Evolutionary conservation across 2,888 invertebrate species (phyloP).

Genomic region (Sinotaia quadrata): DNA sequence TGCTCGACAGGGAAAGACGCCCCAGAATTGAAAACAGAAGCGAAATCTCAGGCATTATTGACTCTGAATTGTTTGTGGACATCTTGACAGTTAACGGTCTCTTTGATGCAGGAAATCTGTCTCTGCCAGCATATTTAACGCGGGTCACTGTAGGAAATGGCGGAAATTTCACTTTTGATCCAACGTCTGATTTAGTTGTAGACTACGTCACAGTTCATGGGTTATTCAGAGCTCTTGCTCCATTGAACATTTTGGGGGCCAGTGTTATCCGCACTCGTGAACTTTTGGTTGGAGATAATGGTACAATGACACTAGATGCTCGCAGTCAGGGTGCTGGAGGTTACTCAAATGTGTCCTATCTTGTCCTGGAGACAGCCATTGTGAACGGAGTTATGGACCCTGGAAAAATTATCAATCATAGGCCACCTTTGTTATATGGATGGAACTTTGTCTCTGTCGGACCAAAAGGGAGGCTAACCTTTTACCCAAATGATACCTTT

Average conservation of each 20-base stretch:
- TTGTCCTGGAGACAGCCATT: constrained; percentile 39
- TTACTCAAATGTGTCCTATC: constrained; percentile 42
- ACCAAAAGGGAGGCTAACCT: constrained; percentile 38
- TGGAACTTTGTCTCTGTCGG: constrained; percentile 46
- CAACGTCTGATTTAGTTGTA: constrained; percentile 36
- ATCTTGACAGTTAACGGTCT: constrained; percentile 41
- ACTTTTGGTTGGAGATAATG: constrained; percentile 40
- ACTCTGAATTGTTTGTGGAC: constrained; percentile 39
- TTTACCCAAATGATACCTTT: constrained; percentile 43
- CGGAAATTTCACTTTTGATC: constrained; percentile 45
- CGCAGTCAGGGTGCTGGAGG: constrained; percentile 27
- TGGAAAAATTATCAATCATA: constrained; percentile 39
- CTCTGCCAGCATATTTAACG: constrained; percentile 37
- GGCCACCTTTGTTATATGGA: constrained; percentile 30
- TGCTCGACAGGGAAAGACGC: constrained; percentile 33
- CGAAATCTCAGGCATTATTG: constrained; percentile 19
- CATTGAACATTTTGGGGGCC: constrained; percentile 40
- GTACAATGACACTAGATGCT: constrained; percentile 44
- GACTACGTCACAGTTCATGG: constrained; percentile 42
- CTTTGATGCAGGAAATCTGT: constrained; percentile 36
- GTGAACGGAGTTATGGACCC: constrained; percentile 42
- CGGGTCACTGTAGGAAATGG: constrained; percentile 36
- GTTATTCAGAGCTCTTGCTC: constrained; percentile 37
- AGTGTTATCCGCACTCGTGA: constrained; percentile 32
- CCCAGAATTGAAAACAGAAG: constrained; percentile 26